phyloP scores from a whole-genome alignment of 2,888 invertebrate species.

The Drosophila yooni region DNA sequence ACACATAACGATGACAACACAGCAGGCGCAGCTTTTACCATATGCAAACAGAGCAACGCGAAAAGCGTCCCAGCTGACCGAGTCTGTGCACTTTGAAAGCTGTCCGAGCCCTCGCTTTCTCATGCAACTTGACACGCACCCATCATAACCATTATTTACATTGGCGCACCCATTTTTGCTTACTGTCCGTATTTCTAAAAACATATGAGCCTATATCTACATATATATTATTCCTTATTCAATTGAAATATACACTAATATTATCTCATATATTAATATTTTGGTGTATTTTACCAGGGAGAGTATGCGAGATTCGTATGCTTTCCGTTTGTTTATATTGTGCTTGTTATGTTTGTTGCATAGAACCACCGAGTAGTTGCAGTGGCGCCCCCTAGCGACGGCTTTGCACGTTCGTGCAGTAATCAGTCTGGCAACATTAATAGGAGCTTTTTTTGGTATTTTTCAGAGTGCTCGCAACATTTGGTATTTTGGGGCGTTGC shows the following conservation, averaged over 20 bases:
- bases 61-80: slow-evolving; percentile 55
- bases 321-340: neutral
- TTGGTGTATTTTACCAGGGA: neutral
- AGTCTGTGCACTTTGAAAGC: slow-evolving; percentile 17
- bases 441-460: slow-evolving; percentile 21
- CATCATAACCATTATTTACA: neutral
- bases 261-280: neutral
- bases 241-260: neutral
- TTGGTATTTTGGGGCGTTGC: slow-evolving; percentile 59
- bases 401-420: slow-evolving; percentile 6
- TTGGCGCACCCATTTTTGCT: neutral
- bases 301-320: slow-evolving; percentile 8
- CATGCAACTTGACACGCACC: neutral
- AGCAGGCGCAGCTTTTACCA: slow-evolving; percentile 44
- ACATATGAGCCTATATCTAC: neutral
- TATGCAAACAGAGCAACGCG: slow-evolving; percentile 39
- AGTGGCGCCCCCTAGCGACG: slow-evolving; percentile 28
- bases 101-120: neutral
- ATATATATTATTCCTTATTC: neutral
- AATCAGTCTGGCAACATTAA: slow-evolving; percentile 35
- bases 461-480: slow-evolving; percentile 5
- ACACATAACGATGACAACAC: slow-evolving; percentile 67
- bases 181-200: neutral
- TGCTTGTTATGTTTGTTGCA: slow-evolving; percentile 7
- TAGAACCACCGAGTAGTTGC: slow-evolving; percentile 8